These are phyloP conservation scores for Arrhamphus sclerolepis DNA, from an alignment of 2,797 vertebrate species.

Conservation along the genomic window DNA sequence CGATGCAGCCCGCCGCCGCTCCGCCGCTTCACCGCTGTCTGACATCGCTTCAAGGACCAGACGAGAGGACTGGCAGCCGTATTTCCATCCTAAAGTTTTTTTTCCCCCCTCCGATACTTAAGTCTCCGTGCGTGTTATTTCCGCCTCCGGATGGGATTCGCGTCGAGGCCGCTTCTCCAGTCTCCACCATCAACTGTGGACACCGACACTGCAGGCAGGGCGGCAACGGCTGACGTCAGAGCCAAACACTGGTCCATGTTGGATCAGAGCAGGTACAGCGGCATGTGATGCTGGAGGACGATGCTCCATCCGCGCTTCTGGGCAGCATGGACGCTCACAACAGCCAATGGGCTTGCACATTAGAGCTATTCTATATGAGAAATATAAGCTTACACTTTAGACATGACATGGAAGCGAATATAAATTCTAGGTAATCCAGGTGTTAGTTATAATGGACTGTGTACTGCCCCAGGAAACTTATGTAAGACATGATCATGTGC, in stretches of 20 bases:
- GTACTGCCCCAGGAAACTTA: no score
- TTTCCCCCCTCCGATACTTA: not conserved
- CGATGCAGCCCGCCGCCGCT: slow-evolving; percentile 53
- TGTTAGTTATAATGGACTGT: no score
- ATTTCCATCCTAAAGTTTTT: slow-evolving; percentile 40
- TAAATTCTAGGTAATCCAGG: no score
- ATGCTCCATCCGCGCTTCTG: slow-evolving; percentile 28
- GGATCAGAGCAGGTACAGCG: slow-evolving; percentile 72
- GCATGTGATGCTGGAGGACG: slow-evolving; percentile 59
- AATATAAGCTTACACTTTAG: no score
- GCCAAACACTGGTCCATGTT: slow-evolving; percentile 71
- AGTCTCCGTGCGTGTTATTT: slow-evolving; percentile 26
- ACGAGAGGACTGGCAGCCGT: slow-evolving; percentile 13
- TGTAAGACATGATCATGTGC: no score
- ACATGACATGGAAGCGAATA: no score
- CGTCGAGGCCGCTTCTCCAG: slow-evolving; percentile 62
- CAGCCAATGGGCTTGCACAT: not conserved
- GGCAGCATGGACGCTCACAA: slow-evolving; percentile 2
- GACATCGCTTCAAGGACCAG: slow-evolving; percentile 40
- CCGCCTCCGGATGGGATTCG: slow-evolving; percentile 41
- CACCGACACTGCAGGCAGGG: slow-evolving; percentile 68
- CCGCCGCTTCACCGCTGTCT: slow-evolving; percentile 33
- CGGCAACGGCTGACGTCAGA: slow-evolving; percentile 82
- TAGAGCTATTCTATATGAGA: no score
- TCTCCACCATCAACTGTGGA: slow-evolving; percentile 56